Evolutionary conservation across 2,797 vertebrate species (phyloP).

Genomic region (Brachyalestes nurse): DNA sequence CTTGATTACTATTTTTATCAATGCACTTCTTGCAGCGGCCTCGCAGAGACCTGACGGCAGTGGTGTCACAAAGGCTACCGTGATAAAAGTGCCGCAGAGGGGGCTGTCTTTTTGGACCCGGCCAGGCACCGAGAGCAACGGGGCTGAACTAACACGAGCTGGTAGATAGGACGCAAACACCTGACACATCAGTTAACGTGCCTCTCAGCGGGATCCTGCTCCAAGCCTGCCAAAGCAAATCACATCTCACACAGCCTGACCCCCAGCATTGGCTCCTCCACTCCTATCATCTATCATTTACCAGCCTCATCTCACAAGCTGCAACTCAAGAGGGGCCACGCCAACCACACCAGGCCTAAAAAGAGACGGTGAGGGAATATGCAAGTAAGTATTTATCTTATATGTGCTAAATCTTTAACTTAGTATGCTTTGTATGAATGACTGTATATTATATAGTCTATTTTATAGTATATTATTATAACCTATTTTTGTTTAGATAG

Average conservation of each 20-base stretch:
- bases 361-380: conserved; percentile 14
- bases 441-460: neutral
- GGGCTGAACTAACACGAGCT: conserved; percentile 62
- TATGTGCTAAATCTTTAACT: neutral
- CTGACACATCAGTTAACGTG: conserved; percentile 68
- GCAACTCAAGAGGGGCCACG: conserved; percentile 6
- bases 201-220: conserved; percentile 61
- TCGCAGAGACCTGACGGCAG: conserved; percentile 38
- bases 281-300: conserved; percentile 55
- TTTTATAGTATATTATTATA: neutral
- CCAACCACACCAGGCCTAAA: conserved; percentile 19
- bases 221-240: conserved; percentile 67
- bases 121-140: conserved; percentile 42
- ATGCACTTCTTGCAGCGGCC: conserved; percentile 32
- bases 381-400: neutral
- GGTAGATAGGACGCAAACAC: conserved; percentile 63
- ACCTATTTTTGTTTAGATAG: no score
- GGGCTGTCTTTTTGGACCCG: conserved; percentile 54
- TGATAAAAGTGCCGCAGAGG: conserved; percentile 53
- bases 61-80: conserved; percentile 58
- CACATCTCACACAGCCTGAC: conserved; percentile 52
- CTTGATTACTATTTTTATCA: conserved; percentile 41
- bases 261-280: conserved; percentile 21
- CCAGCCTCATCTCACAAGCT: conserved; percentile 32
- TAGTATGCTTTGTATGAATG: neutral